phyloP scores from a whole-genome alignment of 2,888 invertebrate species.

The Drosophila stalkeri region DNA sequence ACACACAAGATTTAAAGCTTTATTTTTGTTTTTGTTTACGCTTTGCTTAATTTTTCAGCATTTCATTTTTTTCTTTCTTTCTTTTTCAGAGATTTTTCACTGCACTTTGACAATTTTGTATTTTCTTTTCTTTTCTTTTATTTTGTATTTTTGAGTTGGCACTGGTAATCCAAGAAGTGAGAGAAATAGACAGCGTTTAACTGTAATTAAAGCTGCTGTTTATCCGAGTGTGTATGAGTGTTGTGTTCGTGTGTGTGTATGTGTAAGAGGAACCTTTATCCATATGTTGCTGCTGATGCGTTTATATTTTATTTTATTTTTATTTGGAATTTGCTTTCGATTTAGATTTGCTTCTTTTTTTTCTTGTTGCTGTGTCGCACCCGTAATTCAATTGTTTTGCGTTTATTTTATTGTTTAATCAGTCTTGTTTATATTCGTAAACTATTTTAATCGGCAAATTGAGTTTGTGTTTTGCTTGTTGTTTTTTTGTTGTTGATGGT shows the following conservation, averaged over 20 bases:
- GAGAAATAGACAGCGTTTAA: conserved; percentile 51
- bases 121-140: conserved; percentile 53
- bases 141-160: conserved; percentile 60
- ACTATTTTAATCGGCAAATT: conserved; percentile 61
- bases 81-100: conserved; percentile 38
- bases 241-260: conserved; percentile 26
- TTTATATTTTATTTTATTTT: conserved; percentile 12
- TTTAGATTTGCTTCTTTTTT: conserved; percentile 8
- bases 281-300: conserved; percentile 68
- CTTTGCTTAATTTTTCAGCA: conserved; percentile 34
- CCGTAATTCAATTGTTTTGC: conserved; percentile 53
- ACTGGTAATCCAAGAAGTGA: conserved; percentile 84
- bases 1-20: conserved; percentile 28
- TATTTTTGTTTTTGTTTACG: not conserved
- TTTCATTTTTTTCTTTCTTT: conserved; percentile 48
- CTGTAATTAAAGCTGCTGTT: conserved; percentile 69
- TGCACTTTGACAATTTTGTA: conserved; percentile 44
- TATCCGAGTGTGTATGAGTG: conserved; percentile 66
- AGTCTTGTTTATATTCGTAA: conserved; percentile 68
- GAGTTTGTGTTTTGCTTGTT: conserved; percentile 41
- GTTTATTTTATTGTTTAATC: conserved; percentile 66
- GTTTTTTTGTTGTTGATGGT: conserved; percentile 36
- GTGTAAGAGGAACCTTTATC: conserved; percentile 83
- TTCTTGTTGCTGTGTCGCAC: conserved; percentile 38
- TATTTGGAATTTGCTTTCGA: conserved; percentile 29